phyloP scores from a whole-genome alignment of 2,113 vertebrate species.

The Pygoscelis adeliae region DNA sequence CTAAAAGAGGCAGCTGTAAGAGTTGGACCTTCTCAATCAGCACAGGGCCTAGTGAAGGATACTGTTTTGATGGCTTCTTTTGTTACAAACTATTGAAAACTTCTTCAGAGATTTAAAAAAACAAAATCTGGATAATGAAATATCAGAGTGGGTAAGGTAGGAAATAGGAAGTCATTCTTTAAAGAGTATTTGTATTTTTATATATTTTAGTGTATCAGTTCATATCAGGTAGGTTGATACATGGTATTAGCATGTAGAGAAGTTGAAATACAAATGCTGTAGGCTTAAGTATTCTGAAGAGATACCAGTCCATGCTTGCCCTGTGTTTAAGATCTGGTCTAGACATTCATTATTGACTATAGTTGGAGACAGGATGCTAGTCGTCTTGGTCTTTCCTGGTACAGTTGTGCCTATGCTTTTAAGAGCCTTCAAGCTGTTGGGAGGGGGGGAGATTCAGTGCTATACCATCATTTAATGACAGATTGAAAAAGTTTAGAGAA shows the following conservation, averaged over 20 bases:
- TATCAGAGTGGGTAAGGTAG: not conserved
- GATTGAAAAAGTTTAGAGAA: not conserved
- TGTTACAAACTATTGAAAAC: not conserved
- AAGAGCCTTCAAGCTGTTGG: not conserved
- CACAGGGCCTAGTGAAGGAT: not conserved
- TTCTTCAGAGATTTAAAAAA: not conserved
- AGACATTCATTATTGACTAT: not conserved
- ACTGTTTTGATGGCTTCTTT: not conserved
- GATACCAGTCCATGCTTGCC: not conserved
- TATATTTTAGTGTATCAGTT: not conserved
- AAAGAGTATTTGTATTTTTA: not conserved
- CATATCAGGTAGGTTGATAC: not conserved
- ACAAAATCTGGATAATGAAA: not conserved
- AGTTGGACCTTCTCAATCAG: not conserved
- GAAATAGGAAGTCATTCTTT: not conserved
- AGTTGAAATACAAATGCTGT: not conserved
- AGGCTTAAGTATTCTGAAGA: not conserved
- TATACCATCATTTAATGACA: not conserved
- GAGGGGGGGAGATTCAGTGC: rapidly evolving
- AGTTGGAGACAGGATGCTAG: not conserved
- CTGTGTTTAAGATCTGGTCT: not conserved
- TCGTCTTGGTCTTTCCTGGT: not conserved
- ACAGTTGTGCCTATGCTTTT: not conserved
- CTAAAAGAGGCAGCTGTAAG: not conserved
- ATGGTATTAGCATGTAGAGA: not conserved